Conservation (phyloP, 2,113 vertebrate species). For the Merops nubicus region DNA sequence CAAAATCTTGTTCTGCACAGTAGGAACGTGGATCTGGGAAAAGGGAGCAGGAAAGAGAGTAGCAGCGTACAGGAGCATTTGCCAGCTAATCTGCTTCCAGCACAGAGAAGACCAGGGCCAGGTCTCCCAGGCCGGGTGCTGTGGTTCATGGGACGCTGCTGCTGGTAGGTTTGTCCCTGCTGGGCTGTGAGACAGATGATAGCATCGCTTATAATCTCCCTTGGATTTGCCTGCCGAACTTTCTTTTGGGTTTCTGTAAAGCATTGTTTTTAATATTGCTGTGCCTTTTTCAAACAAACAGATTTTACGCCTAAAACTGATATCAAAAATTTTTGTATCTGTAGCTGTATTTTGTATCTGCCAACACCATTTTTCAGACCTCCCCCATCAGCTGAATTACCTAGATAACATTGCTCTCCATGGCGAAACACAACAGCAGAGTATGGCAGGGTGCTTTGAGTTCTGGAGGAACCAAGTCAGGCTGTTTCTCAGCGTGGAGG, state of each 20-base stretch:
- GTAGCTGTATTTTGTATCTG: too few relatives aligned
- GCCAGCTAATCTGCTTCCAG: background rate
- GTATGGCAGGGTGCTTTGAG: background rate
- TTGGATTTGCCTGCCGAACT: background rate
- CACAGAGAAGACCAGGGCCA: background rate
- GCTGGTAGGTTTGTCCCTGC: background rate
- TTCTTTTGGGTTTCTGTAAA: background rate
- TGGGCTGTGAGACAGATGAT: background rate
- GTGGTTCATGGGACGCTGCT: background rate
- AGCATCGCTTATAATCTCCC: background rate
- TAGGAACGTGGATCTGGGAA: background rate
- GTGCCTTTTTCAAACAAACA: background rate
- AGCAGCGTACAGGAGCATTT: background rate
- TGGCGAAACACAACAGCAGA: rapidly evolving
- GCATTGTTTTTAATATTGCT: background rate
- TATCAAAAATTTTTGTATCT: background rate
- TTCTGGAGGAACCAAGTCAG: background rate
- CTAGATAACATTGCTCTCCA: background rate
- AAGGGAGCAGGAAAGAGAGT: background rate
- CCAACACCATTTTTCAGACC: background rate
- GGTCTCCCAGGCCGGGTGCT: background rate
- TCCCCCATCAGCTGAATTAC: background rate
- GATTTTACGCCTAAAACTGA: background rate
- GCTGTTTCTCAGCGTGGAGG: background rate
- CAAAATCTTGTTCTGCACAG: background rate